Base-by-base conservation (phyloP, 2,113 vertebrate species). In the Lucifuga dentata region DNA sequence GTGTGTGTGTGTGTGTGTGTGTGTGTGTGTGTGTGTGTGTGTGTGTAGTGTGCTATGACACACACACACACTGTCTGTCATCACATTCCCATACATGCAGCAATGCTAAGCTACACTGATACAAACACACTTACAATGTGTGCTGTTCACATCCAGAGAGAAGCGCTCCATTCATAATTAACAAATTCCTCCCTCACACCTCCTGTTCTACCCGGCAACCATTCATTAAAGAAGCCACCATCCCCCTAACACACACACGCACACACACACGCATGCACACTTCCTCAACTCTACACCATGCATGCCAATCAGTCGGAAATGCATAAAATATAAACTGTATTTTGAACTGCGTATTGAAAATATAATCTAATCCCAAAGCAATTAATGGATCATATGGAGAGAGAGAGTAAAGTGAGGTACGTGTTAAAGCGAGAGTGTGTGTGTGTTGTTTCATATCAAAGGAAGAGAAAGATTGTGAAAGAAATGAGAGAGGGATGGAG, bases 161-260 rank as follows among this genome's bases (percentile, higher is more conserved):
- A 91, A 87, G 80, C 77, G 78, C 68, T 87, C 87, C 90, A 92
- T 93, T 92, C 89, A 92, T 92, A 92, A 91, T 93, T 91, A 92
- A 92, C 89, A 92, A 90, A 93, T 92, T 92, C 91, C 86, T 92
- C 65, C 86, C 69, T 86, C 75, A 57, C 60, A 57, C 87, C 84
- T 91, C 83, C 86, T 82, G 72, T 90, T 92, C 86, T 91, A 89
- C 92, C 89, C 86, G 57, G 92, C 91, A 93, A 93, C 92, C 90
- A 91, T 92, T 92, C 90, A 92, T 87, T 88, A 88, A 81, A 83
- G 62, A 48, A 60, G 13, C 32, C 50, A 38, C 63, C 71, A 68
- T 62, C 57, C 66, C 68, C 68, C 62, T 29, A 33, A 70, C 57
- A 72, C 64, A 41, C 11, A 69, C 23, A 69, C 43, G 35, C 41